Evolutionary conservation across 2,113 vertebrate species (phyloP).

Genomic region (Leptobrachium leishanense): DNA sequence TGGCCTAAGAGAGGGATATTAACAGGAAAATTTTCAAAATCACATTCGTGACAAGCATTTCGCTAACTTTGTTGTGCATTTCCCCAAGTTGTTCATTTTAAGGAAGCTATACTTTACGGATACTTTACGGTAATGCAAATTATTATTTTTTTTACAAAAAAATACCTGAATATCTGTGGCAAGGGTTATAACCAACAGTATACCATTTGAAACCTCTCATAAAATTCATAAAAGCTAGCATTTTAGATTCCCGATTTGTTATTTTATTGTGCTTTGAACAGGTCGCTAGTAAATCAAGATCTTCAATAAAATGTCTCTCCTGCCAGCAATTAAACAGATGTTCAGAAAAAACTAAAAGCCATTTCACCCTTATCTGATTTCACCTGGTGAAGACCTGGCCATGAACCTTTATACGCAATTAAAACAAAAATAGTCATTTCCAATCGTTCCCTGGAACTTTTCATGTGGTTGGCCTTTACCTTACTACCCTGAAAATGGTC

Average conservation of each 20-base stretch:
- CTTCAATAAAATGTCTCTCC: slow-evolving; percentile 33
- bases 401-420: slow-evolving; percentile 34
- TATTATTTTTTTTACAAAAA: too few species aligned
- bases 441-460: slow-evolving; percentile 2
- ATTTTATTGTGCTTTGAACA: slow-evolving; percentile 24
- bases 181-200: not conserved
- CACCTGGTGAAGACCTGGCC: slow-evolving; percentile 41
- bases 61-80: too few species aligned
- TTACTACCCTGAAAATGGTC: too few species aligned
- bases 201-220: slow-evolving; percentile 13
- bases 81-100: too few species aligned
- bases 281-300: slow-evolving; percentile 30
- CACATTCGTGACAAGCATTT: too few species aligned
- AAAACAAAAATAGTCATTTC: not conserved
- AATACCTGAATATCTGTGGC: not conserved
- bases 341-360: slow-evolving; percentile 27
- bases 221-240: slow-evolving; percentile 18
- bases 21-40: too few species aligned
- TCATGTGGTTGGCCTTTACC: too few species aligned
- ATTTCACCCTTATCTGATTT: slow-evolving; percentile 34
- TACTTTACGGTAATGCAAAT: too few species aligned
- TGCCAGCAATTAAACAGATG: slow-evolving; percentile 38
- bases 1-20: too few species aligned
- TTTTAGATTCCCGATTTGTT: not conserved
- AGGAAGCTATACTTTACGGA: too few species aligned